A percentile compares a stretch with the other conserved stretches of the same genome.
phyloP scores from a whole-genome alignment of 1,140 invertebrate species.

The Drosophila pachea region DNA sequence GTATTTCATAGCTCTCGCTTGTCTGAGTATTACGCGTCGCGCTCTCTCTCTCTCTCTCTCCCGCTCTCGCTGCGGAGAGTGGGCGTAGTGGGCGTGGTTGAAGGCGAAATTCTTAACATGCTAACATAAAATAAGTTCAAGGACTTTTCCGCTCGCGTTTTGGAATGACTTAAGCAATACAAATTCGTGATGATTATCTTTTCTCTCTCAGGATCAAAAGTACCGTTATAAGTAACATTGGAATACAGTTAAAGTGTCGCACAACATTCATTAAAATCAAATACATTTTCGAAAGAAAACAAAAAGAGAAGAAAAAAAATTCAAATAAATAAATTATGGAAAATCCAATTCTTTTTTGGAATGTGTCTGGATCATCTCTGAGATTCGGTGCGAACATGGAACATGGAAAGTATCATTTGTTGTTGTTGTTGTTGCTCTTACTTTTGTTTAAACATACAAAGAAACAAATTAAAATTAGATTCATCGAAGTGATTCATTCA shows the following conservation, averaged over 20 bases:
- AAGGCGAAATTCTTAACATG: conserved; percentile 32
- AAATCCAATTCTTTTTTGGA: conserved; percentile 37
- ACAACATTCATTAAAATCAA: conserved; percentile 53
- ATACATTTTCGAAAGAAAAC: conserved; percentile 25
- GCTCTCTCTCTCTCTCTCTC: conserved; percentile 6
- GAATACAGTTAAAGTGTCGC: conserved; percentile 53
- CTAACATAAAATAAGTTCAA: conserved; percentile 40
- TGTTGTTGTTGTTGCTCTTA: too few relatives aligned
- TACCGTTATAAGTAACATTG: conserved; percentile 54
- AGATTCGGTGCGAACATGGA: conserved; percentile 32
- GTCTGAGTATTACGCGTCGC: conserved; percentile 27
- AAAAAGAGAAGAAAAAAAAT: conserved; percentile 26
- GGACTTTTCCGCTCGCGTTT: not conserved
- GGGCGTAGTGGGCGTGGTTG: too few relatives aligned
- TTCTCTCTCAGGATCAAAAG: conserved; percentile 41
- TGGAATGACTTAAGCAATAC: conserved; percentile 53
- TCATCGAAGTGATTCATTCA: not conserved
- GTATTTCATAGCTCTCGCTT: conserved; percentile 34
- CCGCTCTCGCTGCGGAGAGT: too few relatives aligned
- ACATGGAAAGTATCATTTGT: not conserved
- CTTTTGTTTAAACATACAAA: conserved; percentile 10
- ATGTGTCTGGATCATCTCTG: conserved; percentile 60
- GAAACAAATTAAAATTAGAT: conserved; percentile 33
- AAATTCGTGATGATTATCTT: conserved; percentile 69
- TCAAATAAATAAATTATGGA: conserved; percentile 1